Evolutionary conservation across 2,797 vertebrate species (phyloP), one percentile per base, ranked within the genome.

Genomic region (Cephalopachus bancanus): DNA sequence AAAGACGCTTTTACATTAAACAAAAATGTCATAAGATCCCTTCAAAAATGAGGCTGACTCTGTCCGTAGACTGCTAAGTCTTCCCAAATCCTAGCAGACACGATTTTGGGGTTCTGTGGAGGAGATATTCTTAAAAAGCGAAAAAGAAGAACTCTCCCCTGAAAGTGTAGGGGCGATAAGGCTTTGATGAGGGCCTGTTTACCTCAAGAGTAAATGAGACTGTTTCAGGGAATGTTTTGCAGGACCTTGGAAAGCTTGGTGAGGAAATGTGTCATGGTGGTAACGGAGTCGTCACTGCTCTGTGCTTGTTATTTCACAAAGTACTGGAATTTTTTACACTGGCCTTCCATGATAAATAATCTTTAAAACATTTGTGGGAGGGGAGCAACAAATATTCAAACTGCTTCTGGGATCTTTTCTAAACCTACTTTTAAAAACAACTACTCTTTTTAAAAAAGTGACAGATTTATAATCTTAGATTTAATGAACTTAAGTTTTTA

Each of bases 31-130:
- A 37, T 9, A 9, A 59, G 37, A 22, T 33, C 19, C 22, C 69
- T 97, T 91, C 92, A 93, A 96, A 97, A 55, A 76, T 0, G 17
- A 95, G 87, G 60, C 64, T 9, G 22, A 57, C 59, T 22, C 51
- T 87, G 51, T 44, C 69, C 37, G 44, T 15, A 74, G 80, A 22
- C 44, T 84, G 20, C 26, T 30, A 71, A 60, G 15, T 16, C 24
- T 64, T 49, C 33, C 17, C 49, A 53, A 33, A 55, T 83, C 60
- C 37, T 22, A 44, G 55, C 16, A 44, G 64, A 53, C 9, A 55
- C 4, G 22, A 20, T 62, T 78, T 83, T 78, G 69, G 30, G 20
- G 37, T 51, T 95, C 30, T 17, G 1, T 44, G 28, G 91, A 88
- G 44, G 24, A 37, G 8, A 9, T 44, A 20, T 8, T 14, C 51